Evolutionary conservation across 2,113 vertebrate genomes (phyloP).

Genomic region (Corapipo altera): DNA sequence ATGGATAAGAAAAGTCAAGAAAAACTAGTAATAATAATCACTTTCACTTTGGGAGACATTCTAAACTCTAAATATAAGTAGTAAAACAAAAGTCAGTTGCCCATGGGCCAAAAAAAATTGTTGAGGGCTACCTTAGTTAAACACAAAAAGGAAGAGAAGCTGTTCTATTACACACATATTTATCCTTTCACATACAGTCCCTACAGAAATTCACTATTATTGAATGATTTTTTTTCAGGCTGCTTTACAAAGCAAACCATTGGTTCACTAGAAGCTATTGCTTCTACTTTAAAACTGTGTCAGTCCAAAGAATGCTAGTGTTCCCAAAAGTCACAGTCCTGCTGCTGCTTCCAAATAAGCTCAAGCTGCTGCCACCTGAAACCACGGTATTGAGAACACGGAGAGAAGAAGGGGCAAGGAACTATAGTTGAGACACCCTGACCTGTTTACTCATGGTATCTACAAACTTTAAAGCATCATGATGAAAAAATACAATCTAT

Average conservation of each 20-base stretch:
- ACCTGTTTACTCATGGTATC: not conserved
- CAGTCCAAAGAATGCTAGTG: not conserved
- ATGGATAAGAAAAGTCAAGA: not conserved
- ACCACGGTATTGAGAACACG: accelerated
- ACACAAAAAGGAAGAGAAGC: not conserved
- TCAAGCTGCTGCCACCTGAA: not conserved
- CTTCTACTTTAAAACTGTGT: not conserved
- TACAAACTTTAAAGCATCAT: not conserved
- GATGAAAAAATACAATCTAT: not conserved
- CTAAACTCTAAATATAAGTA: not conserved
- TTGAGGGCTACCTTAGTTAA: not conserved
- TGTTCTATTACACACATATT: not conserved
- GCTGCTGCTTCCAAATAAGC: not conserved
- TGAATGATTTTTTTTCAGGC: not conserved
- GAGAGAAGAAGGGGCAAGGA: not conserved
- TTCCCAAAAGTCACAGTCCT: not conserved
- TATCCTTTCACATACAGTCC: not conserved
- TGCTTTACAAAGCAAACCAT: not conserved
- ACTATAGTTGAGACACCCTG: not conserved
- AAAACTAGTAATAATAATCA: not conserved
- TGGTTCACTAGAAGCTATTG: not conserved
- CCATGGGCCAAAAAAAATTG: not conserved
- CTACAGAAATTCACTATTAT: not conserved
- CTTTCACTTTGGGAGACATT: not conserved
- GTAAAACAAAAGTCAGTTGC: not conserved